Evolutionary conservation across 2,797 vertebrate genomes (phyloP).

Genomic region (Rhyacichthys aspro): DNA sequence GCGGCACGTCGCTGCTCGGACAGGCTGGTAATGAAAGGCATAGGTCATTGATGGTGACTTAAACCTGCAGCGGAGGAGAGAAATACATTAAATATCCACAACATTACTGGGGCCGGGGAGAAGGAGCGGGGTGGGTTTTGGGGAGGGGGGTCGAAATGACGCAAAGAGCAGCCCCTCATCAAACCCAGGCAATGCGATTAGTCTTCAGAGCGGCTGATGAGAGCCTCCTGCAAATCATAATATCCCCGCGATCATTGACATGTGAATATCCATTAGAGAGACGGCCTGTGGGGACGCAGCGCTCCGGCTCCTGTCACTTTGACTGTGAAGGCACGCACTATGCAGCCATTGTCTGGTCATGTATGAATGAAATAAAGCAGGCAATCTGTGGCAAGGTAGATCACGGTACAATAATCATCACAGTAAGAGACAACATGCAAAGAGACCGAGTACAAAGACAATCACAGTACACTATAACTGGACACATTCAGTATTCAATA

Average conservation of each 20-base stretch:
- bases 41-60: conserved; percentile 98
- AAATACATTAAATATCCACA: conserved; percentile 96
- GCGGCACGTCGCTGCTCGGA: conserved; percentile 91
- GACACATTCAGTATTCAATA: no score
- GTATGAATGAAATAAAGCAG: not conserved
- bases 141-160: conserved; percentile 72
- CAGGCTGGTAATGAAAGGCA: conserved; percentile 99
- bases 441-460: no score
- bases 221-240: conserved; percentile 76
- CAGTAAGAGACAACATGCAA: not conserved
- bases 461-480: no score
- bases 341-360: not conserved
- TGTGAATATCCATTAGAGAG: conserved; percentile 75
- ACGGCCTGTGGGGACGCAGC: conserved; percentile 39
- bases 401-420: not conserved
- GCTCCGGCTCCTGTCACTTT: conserved; percentile 35
- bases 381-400: not conserved
- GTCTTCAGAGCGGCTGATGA: conserved; percentile 45
- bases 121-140: no score
- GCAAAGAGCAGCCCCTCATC: conserved; percentile 50
- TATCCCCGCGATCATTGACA: conserved; percentile 76
- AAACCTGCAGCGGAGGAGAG: conserved; percentile 92
- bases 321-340: conserved; percentile 10
- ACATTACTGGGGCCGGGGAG: conserved; percentile 87
- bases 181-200: conserved; percentile 4